Conservation (phyloP, 1,140 invertebrate genomes). For the Coenobita brevimanus region DNA sequence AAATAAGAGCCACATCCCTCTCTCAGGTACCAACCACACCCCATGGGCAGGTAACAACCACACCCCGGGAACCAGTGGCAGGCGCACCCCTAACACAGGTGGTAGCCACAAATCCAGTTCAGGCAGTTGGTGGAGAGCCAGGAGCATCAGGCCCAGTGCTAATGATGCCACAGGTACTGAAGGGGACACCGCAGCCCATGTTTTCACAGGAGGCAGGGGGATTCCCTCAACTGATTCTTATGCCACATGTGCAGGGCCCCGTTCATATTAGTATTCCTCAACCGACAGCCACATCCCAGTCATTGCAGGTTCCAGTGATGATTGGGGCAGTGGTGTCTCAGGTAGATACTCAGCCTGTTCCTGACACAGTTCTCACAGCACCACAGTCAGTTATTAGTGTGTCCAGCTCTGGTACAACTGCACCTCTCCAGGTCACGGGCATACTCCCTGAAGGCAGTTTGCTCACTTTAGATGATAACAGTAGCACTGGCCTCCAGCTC, state of each 20-base stretch:
- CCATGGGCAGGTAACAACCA: too few species aligned
- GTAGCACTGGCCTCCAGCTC: too few species aligned
- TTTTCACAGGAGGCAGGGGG: neutral
- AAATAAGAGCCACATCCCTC: too few species aligned
- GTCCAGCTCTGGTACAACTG: neutral
- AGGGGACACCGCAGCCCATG: neutral
- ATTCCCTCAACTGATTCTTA: constrained; percentile 25
- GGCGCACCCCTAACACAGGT: too few species aligned
- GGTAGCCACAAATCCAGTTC: too few species aligned
- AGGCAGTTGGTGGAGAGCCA: too few species aligned
- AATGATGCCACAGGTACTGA: neutral
- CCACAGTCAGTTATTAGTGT: neutral
- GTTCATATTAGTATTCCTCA: constrained; percentile 35
- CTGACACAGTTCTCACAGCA: neutral
- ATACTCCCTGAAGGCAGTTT: too few species aligned
- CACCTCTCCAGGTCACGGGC: neutral
- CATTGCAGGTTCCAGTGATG: neutral
- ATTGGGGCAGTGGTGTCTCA: constrained; percentile 7
- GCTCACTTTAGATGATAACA: too few species aligned
- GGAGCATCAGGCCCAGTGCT: too few species aligned
- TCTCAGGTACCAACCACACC: too few species aligned
- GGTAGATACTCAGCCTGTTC: neutral
- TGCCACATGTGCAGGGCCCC: constrained; percentile 18
- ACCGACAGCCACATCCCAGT: neutral
- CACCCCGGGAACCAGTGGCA: too few species aligned